These are phyloP conservation scores for Pegea sp. DNA, from an alignment of 23 tunicate genomes.

Conservation along the genomic window DNA sequence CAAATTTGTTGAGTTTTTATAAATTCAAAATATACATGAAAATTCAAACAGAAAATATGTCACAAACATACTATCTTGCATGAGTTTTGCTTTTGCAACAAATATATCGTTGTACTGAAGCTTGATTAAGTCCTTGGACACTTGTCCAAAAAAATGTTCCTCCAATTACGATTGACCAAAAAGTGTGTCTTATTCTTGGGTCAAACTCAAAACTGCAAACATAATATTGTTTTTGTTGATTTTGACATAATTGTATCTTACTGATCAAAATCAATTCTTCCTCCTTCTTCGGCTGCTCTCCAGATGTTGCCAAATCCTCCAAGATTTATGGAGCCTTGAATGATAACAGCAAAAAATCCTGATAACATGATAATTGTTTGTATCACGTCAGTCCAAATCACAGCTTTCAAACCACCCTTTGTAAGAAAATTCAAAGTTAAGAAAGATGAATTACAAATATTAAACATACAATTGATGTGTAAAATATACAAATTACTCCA, in stretches of 20 bases:
- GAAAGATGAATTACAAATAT: not conserved
- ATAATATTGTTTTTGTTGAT: not conserved
- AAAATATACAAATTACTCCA: slow-evolving; percentile 82
- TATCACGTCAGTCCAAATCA: slow-evolving; percentile 84
- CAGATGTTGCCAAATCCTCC: slow-evolving; percentile 66
- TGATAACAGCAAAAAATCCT: slow-evolving; percentile 68
- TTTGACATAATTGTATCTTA: slow-evolving; percentile 3
- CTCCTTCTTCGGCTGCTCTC: slow-evolving; percentile 43
- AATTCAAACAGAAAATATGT: too few relatives aligned
- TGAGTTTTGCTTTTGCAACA: slow-evolving; percentile 39
- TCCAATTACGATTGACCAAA: slow-evolving; percentile 66
- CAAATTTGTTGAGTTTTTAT: not conserved
- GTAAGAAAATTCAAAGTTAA: not conserved
- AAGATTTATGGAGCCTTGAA: slow-evolving; percentile 67
- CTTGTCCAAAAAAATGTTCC: slow-evolving; percentile 47
- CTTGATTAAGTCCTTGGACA: slow-evolving; percentile 51
- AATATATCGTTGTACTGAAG: slow-evolving; percentile 72
- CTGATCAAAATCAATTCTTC: slow-evolving; percentile 72
- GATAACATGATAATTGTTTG: slow-evolving; percentile 65
- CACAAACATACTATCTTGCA: slow-evolving; percentile 36
- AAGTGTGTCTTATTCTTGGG: slow-evolving; percentile 70
- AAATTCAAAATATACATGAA: not conserved
- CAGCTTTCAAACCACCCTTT: slow-evolving; percentile 90
- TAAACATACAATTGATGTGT: slow-evolving; percentile 65
- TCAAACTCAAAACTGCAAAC: slow-evolving; percentile 52